Evolutionary conservation across 2,888 invertebrate species (phyloP), one percentile per base, ranked within the genome.

Genomic region (Flexamia atlantica): DNA sequence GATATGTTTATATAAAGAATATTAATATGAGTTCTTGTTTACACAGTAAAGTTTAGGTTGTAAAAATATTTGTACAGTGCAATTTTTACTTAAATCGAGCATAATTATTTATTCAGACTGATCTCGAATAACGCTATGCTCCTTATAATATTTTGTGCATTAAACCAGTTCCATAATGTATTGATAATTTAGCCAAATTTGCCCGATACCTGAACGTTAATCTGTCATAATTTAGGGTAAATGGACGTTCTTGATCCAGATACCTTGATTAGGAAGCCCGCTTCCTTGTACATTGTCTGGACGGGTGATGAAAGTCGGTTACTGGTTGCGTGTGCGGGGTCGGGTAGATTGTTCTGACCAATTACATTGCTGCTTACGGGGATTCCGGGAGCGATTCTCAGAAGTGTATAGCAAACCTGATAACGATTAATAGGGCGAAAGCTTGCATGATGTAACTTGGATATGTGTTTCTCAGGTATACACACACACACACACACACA

Each of bases 111-210:
- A 46, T 46, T 46, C 46, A 10, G 17, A 57, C 64, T 64, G 30
- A 64, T 28, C 20, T 64, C 64, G 64, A 4, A 28, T 30, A 64
- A 64, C 28, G 64, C 14, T 64, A 17, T 12, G 7, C 20, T 3
- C 46, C 23, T n/a, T 53, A n/a, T n/a, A 20, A 64, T 30, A 64
- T 28, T 17, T 20, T 30, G 64, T 28, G 4, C 28, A 64, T 3
- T 64, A 64, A 64, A 64, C 64, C 64, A 14, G 64, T 64, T 64
- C 14, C 0, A 17, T 64, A 64, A 64, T 1, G 17, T 64, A 64
- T 14, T 28, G 64, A 12, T 64, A 64, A 64, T 64, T 25, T 30
- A 28, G 28, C 64, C 64, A 64, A 64, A 64, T 64, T 64, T 30
- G 17, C 64, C 28, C 17, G 2, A 64, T 30, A 28, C 14, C 14